phyloP scores from a whole-genome alignment of 2,113 vertebrate genomes.

The Ahaetulla prasina region DNA sequence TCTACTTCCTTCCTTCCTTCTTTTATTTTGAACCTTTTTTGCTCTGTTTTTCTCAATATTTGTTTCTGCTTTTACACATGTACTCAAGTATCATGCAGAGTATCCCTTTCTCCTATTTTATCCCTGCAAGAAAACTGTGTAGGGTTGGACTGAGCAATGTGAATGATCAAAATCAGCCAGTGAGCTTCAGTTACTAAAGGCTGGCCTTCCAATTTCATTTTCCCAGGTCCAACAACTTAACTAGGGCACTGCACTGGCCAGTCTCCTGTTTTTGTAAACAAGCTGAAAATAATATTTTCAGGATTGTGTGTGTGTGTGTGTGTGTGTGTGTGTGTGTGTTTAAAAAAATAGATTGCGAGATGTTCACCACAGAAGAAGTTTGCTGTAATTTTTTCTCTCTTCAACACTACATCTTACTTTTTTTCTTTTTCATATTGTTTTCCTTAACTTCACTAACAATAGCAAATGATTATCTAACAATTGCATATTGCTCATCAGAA shows the following conservation, averaged over 20 bases:
- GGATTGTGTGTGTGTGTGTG: too few relatives aligned
- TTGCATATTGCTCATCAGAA: not conserved
- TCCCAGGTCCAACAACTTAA: not conserved
- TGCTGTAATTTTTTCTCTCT: not conserved
- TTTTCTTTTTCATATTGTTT: not conserved
- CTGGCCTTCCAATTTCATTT: not conserved
- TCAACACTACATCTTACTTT: too few relatives aligned
- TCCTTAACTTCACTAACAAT: not conserved
- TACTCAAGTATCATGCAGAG: not conserved
- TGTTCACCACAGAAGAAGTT: not conserved
- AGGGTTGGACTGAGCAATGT: not conserved
- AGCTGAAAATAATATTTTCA: not conserved
- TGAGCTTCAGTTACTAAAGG: not conserved
- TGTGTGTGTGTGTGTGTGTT: not conserved
- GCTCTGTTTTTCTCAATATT: not conserved
- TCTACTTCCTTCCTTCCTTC: not conserved
- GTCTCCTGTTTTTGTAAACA: not conserved
- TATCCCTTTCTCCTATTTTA: not conserved
- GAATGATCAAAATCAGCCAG: not conserved
- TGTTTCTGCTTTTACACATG: not conserved
- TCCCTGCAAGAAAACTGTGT: not conserved
- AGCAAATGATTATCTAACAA: not conserved
- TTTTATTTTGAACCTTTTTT: not conserved
- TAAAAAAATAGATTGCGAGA: not conserved
- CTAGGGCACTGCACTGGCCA: not conserved